Percentiles rank a stretch among this genome's conserved stretches.
Evolutionary conservation across 2,888 invertebrate genomes (phyloP).

Genomic region (Caenorhabditis sp.): DNA sequence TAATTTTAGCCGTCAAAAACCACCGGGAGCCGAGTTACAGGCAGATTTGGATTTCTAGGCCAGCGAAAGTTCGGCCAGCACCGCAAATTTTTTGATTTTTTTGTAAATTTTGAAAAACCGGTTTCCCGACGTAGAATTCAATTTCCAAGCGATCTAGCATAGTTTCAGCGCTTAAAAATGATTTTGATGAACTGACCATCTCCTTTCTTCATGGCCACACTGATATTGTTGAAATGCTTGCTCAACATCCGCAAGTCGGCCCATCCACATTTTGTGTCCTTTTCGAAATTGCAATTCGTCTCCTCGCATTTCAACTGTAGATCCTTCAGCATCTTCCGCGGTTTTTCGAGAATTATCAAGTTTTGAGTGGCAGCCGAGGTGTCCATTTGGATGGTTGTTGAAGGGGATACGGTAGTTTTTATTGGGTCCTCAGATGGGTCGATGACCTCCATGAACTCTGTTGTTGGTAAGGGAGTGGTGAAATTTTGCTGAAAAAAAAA

Average conservation of each 20-base stretch:
- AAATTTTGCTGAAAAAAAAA: slow-evolving; percentile 1
- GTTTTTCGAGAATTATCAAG: slow-evolving; percentile 27
- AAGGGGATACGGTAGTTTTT: neutral
- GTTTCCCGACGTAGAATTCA: neutral
- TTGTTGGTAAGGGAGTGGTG: neutral
- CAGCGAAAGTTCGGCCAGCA: no score
- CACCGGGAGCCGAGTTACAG: no score
- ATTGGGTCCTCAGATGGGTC: neutral
- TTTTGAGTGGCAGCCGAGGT: neutral
- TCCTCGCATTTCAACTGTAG: slow-evolving; percentile 36
- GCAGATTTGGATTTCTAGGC: no score
- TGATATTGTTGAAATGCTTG: slow-evolving; percentile 73
- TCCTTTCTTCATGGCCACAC: slow-evolving; percentile 73
- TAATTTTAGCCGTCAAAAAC: neutral
- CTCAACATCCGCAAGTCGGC: slow-evolving; percentile 69
- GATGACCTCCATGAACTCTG: neutral
- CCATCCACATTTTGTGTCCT: slow-evolving; percentile 69
- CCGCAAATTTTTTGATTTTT: no score
- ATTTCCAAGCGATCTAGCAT: neutral
- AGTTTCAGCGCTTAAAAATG: neutral
- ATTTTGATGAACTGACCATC: slow-evolving; percentile 50
- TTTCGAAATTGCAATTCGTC: slow-evolving; percentile 57
- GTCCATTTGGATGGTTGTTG: slow-evolving; percentile 10
- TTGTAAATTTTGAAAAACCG: no score
- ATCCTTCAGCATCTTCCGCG: neutral